Base-by-base conservation (phyloP, 2,797 vertebrate species). In the Fringilla coelebs region DNA sequence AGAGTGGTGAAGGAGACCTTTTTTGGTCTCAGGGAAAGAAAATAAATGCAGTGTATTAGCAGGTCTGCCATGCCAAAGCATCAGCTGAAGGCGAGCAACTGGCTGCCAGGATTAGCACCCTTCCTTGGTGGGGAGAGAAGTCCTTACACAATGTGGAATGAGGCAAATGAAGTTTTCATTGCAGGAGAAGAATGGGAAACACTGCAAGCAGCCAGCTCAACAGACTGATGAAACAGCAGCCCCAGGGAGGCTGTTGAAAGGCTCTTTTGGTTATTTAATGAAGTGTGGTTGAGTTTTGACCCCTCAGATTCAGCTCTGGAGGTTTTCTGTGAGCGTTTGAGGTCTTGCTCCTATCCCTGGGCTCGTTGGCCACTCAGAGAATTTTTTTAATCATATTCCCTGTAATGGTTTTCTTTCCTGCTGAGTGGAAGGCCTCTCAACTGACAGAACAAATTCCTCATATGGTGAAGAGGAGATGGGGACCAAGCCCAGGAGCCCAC, bases 211-310 rank as follows among this genome's bases (percentile, higher is more conserved):
- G 62, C 25, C 46, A 72, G 76, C 54, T 92, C 54, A 66, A 63
- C 0, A 2, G 49, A 51, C 73, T 81, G 81, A 78, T 76, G 81
- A 76, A 96, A 83, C 57, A 67, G 72, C 58, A 90, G 68, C 85
- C 85, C 62, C 38, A 55, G 62, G 75, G 83, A 91, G 49, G 38
- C 62, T 52, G 54, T 86, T 93, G 70, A 54, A 91, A 93, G 32
- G 51, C 54, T 91, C 58, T 81, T 93, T 62, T 15, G 6, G 62
- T 88, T 91, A 81, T 84, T 85, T 90, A 94, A 94, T 91, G 85
- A 96, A 86, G 66, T 78, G 62, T 77, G 55, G 43, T 73, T 88
- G 79, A 84, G 54, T 91, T 94, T 81, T 85, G 71, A 94, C 73
- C 83, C 76, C 41, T 70, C 36, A 48, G 73, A 63, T 78, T 80